Evolutionary conservation across 2,888 invertebrate species (phyloP).

Genomic region (Galeruca laticollis): DNA sequence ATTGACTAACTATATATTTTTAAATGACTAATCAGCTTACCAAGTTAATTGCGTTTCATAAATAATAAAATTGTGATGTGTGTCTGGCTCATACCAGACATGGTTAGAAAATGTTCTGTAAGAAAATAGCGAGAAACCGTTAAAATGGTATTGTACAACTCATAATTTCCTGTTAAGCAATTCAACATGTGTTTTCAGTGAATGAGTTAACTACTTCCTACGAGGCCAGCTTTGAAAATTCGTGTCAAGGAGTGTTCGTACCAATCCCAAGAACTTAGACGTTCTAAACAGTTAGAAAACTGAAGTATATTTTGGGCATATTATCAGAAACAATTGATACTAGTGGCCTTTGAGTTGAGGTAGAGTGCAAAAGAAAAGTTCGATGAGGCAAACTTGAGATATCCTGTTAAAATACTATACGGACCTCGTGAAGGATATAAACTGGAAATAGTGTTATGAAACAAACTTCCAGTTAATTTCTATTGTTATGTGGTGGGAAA

Average conservation of each 20-base stretch:
- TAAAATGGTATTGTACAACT: not conserved
- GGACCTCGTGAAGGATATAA: no score
- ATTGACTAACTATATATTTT: not conserved
- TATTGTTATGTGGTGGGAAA: no score
- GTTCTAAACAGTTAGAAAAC: not conserved
- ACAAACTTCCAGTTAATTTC: no score
- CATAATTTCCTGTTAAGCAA: constrained; percentile 11
- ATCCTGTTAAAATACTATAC: no score
- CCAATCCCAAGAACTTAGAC: not conserved
- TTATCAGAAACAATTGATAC: no score
- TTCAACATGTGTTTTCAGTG: constrained; percentile 1
- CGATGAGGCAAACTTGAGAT: no score
- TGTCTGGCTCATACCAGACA: constrained; percentile 8
- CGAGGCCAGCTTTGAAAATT: not conserved
- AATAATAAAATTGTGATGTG: not conserved
- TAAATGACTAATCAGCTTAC: constrained; percentile 5
- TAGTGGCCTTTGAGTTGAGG: no score
- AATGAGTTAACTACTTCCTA: not conserved
- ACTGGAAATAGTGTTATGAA: no score
- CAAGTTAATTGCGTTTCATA: constrained; percentile 7
- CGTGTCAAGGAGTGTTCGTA: not conserved
- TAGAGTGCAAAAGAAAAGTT: no score
- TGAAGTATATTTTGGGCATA: not conserved
- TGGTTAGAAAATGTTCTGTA: constrained; percentile 4
- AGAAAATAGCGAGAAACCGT: not conserved